Percentiles rank a stretch among this genome's conserved stretches.
phyloP scores from a whole-genome alignment of 2,888 invertebrate species.

The Leptinotarsa peninsularis region DNA sequence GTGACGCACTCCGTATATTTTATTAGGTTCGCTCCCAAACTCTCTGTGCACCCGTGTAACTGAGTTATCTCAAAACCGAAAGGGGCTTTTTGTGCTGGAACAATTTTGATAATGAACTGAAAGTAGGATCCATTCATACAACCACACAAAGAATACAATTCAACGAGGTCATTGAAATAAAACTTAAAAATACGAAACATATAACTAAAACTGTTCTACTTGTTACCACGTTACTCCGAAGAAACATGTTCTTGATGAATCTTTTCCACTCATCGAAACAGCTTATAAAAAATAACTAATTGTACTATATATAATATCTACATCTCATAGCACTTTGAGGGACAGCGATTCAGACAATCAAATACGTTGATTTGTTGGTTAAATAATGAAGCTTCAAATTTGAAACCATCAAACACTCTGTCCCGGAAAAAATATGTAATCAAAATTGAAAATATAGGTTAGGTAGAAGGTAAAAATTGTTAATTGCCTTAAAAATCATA shows the following conservation, averaged over 20 bases:
- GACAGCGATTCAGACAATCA: not conserved
- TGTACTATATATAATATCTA: conserved; percentile 31
- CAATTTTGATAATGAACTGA: conserved; percentile 9
- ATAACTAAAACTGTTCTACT: conserved; percentile 50
- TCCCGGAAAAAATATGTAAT: not conserved
- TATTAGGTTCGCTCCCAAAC: not conserved
- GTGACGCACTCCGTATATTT: not conserved
- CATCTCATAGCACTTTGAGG: conserved; percentile 26
- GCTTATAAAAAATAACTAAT: conserved; percentile 31
- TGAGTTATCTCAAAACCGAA: conserved; percentile 1
- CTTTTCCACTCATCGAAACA: conserved; percentile 29
- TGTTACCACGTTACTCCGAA: conserved; percentile 57
- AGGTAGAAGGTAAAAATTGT: not conserved
- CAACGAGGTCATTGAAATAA: conserved; percentile 43
- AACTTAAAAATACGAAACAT: conserved; percentile 47
- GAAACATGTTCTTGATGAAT: conserved; percentile 30
- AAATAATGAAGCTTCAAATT: too few species aligned
- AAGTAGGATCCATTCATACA: conserved; percentile 57
- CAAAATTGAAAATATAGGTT: not conserved
- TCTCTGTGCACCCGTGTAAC: not conserved
- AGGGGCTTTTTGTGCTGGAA: conserved; percentile 30
- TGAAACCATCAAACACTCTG: not conserved
- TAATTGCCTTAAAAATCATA: too few species aligned
- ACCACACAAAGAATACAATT: conserved; percentile 56
- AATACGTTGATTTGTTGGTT: too few species aligned